Evolutionary conservation across 2,888 invertebrate species (phyloP).

Genomic region (Cephus pulcher): DNA sequence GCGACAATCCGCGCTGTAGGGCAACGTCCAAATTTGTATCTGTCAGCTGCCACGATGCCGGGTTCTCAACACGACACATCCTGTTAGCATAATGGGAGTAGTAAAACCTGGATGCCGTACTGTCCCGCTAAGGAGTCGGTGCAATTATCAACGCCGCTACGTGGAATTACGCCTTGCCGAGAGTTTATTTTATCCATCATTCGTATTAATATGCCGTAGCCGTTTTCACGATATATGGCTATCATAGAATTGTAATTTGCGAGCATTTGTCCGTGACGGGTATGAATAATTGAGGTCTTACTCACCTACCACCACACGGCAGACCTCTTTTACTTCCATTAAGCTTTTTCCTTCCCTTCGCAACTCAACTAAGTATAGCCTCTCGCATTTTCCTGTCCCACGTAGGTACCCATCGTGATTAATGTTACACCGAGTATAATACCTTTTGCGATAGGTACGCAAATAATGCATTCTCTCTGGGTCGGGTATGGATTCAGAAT

Average conservation of each 20-base stretch:
- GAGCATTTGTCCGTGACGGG: slow-evolving; percentile 24
- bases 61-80: neutral
- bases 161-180: slow-evolving; percentile 35
- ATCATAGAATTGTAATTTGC: slow-evolving; percentile 35
- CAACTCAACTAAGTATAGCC: neutral
- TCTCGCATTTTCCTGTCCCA: neutral
- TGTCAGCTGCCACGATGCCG: neutral
- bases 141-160: slow-evolving; percentile 26
- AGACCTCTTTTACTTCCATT: neutral
- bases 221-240: slow-evolving; percentile 30
- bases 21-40: neutral
- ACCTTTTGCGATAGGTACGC: neutral
- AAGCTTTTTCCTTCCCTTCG: neutral
- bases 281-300: neutral
- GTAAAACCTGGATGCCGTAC: neutral
- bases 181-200: slow-evolving; percentile 38
- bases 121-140: neutral
- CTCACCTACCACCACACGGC: neutral
- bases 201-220: slow-evolving; percentile 35
- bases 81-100: slow-evolving; percentile 12
- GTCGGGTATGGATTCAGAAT: neutral
- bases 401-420: neutral
- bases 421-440: neutral
- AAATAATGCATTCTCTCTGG: neutral
- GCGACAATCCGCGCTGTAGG: neutral